Conservation (phyloP, 2,797 vertebrate genomes). For the Denticeps clupeoides region DNA sequence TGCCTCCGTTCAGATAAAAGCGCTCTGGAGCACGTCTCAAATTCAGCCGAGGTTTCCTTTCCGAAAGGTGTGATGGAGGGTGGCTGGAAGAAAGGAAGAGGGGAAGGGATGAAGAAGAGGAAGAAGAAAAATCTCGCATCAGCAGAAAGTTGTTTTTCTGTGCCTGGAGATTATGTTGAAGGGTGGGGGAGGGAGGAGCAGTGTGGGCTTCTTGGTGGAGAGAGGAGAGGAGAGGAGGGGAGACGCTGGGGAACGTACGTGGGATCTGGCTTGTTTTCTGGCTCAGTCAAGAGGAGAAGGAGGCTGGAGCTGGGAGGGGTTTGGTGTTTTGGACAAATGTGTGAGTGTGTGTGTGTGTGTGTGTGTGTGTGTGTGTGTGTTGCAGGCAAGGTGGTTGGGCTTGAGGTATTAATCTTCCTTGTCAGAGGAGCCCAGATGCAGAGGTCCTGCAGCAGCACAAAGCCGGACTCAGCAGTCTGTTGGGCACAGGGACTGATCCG, state of each 20-base stretch:
- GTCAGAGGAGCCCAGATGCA: slow-evolving; percentile 96
- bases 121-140: slow-evolving; percentile 54
- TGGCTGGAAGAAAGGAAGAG: slow-evolving; percentile 29
- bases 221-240: slow-evolving; percentile 37
- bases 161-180: slow-evolving; percentile 73
- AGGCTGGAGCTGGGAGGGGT: slow-evolving; percentile 30
- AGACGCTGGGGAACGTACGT: slow-evolving; percentile 1
- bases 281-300: slow-evolving; percentile 32
- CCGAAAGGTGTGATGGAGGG: slow-evolving; percentile 45
- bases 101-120: too few relatives aligned
- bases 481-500: slow-evolving; percentile 49
- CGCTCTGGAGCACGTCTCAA: slow-evolving; percentile 35
- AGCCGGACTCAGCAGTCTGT: slow-evolving; percentile 90
- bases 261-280: slow-evolving; percentile 37
- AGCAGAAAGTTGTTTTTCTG: slow-evolving; percentile 84
- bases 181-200: slow-evolving; percentile 29
- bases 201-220: slow-evolving; percentile 29
- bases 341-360: slow-evolving; percentile 26
- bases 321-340: slow-evolving; percentile 14
- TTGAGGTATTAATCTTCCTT: slow-evolving; percentile 96
- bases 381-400: slow-evolving; percentile 27
- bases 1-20: slow-evolving; percentile 23
- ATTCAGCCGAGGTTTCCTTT: slow-evolving; percentile 32
- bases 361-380: slow-evolving; percentile 27
- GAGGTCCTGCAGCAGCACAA: slow-evolving; percentile 89